A percentile compares a stretch with the other conserved stretches of the same genome.
Evolutionary conservation across 2,113 vertebrate species (phyloP).

Genomic region (Sitta europaea): DNA sequence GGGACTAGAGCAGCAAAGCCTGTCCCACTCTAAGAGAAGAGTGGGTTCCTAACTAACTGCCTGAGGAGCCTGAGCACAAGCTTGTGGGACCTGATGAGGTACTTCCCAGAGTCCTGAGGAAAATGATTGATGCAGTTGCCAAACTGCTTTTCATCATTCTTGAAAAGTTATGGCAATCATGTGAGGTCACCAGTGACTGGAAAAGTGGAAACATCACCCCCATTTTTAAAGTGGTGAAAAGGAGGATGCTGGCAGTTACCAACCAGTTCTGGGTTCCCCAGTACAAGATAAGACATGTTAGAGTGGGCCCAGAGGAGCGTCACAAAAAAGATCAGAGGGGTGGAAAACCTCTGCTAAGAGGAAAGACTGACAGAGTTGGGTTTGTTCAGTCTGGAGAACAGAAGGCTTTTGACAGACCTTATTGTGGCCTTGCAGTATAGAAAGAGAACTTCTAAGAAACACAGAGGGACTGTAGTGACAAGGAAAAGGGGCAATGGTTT

Average conservation of each 20-base stretch:
- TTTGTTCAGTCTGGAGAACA: not conserved
- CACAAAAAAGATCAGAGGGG: not conserved
- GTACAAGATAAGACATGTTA: not conserved
- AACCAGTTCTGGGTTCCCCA: not conserved
- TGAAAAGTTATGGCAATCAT: not conserved
- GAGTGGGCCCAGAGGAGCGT: not conserved
- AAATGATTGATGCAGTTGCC: not conserved
- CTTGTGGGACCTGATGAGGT: not conserved
- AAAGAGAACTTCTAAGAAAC: not conserved
- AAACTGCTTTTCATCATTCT: not conserved
- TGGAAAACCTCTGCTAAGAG: not conserved
- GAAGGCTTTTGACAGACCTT: not conserved
- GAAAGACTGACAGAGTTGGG: not conserved
- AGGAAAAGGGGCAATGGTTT: not conserved
- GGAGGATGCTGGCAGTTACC: not conserved
- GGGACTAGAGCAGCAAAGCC: not conserved
- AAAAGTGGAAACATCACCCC: not conserved
- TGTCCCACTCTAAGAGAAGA: not conserved
- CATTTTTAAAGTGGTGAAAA: not conserved
- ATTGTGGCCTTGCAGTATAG: not conserved
- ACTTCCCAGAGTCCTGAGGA: not conserved
- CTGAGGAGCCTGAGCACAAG: not conserved
- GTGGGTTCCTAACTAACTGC: no score
- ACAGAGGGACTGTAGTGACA: not conserved
- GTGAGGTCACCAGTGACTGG: not conserved